phyloP scores from a whole-genome alignment of 2,113 vertebrate genomes.

The Otolemur garnettii region DNA sequence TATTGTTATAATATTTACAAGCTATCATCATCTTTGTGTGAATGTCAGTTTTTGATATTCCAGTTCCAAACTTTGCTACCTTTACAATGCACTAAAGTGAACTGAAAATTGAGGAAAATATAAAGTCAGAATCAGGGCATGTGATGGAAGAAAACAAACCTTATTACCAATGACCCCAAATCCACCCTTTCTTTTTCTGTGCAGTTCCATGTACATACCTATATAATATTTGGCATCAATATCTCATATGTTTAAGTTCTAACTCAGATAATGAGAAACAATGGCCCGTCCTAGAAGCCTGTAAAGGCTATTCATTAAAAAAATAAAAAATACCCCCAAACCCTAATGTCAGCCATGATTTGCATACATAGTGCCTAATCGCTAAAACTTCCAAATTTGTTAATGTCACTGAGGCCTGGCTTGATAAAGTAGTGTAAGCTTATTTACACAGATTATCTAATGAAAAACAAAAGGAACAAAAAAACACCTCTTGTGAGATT shows the following conservation, averaged over 20 bases:
- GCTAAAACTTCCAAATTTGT: conserved; percentile 11
- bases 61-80: conserved; percentile 1
- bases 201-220: neutral
- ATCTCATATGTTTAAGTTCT: neutral
- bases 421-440: neutral
- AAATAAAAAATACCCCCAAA: neutral
- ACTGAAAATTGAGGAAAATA: neutral
- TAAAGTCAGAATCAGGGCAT: neutral
- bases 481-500: neutral
- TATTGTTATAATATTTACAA: neutral
- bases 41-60: neutral
- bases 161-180: neutral
- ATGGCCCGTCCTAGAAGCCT: neutral
- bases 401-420: neutral
- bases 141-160: neutral
- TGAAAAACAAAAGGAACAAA: neutral
- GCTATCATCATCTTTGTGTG: neutral
- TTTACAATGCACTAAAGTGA: neutral
- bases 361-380: neutral
- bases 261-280: conserved; percentile 24
- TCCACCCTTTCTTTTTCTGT: neutral
- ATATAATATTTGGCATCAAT: neutral
- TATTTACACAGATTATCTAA: neutral
- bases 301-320: neutral
- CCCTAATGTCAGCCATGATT: neutral